Percentiles rank a stretch among this genome's conserved stretches.
phyloP scores from a whole-genome alignment of 2,797 vertebrate species.

The Chelidonichthys spinosus region DNA sequence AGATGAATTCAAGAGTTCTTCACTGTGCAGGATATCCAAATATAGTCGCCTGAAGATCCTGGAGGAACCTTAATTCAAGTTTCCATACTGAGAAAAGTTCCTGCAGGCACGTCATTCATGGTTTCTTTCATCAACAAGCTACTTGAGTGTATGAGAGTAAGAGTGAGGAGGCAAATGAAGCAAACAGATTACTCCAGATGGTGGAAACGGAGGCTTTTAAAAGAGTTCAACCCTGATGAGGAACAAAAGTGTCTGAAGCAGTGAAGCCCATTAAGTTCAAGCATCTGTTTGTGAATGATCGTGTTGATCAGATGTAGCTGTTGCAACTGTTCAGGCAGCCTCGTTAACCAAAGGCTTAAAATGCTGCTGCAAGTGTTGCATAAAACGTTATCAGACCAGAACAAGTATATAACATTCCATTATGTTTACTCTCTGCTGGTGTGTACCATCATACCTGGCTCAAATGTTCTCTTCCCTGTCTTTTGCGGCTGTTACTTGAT shows the following conservation, averaged over 20 bases:
- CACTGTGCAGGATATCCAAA: no score
- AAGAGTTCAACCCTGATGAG: conserved; percentile 1
- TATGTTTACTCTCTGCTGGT: background rate
- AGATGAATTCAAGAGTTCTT: no score
- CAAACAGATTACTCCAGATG: background rate
- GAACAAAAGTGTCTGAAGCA: background rate
- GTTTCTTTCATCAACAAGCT: background rate
- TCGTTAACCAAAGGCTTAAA: background rate
- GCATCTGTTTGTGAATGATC: conserved; percentile 1
- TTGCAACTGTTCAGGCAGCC: background rate
- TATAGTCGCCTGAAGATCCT: no score
- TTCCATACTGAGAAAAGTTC: no score
- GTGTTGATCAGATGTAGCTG: background rate
- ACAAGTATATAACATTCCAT: background rate
- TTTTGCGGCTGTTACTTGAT: background rate
- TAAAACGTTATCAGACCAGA: background rate
- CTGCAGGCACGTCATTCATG: no score
- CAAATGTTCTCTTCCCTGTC: background rate
- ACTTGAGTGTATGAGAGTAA: background rate
- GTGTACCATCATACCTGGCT: background rate
- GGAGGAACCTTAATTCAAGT: no score
- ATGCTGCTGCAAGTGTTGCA: background rate
- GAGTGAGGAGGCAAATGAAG: background rate
- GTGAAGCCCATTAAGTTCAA: background rate
- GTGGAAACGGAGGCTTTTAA: background rate